Evolutionary conservation across 2,888 invertebrate genomes (phyloP).

Genomic region (Hydrotaea cyrtoneurina): DNA sequence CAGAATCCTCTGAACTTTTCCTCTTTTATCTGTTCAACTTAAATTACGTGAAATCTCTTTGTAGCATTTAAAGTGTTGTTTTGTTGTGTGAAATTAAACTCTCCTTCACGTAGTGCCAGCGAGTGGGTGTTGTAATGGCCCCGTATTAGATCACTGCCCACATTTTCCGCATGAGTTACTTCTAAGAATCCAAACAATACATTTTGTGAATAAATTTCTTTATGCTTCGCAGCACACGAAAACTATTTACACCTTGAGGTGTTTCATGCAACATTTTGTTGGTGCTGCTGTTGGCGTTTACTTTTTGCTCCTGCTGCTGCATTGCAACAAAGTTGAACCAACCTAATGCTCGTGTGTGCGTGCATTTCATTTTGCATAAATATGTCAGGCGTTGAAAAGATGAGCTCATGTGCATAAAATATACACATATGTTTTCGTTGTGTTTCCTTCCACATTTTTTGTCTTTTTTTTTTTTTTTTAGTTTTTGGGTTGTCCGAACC

Average conservation of each 20-base stretch:
- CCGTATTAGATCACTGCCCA: conserved; percentile 6
- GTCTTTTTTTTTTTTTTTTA: no score
- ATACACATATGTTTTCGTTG: conserved; percentile 30
- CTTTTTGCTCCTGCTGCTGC: background rate
- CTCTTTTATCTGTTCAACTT: no score
- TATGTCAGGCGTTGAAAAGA: conserved; percentile 55
- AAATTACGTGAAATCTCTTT: background rate
- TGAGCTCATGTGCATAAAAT: conserved; percentile 63
- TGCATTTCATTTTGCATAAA: conserved; percentile 20
- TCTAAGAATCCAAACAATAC: conserved; percentile 56
- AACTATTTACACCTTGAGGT: conserved; percentile 62
- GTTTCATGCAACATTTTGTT: conserved; percentile 43
- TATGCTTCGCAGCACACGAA: conserved; percentile 29
- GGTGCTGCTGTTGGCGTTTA: background rate
- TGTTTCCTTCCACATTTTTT: background rate
- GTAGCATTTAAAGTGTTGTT: background rate
- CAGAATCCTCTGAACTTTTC: no score
- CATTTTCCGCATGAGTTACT: conserved; percentile 53
- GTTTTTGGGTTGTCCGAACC: conserved; percentile 6
- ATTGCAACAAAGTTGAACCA: background rate
- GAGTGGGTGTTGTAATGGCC: background rate
- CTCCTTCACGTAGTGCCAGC: background rate
- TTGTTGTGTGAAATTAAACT: background rate
- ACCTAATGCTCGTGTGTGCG: background rate
- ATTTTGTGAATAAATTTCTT: conserved; percentile 19